Conservation (phyloP, 2,113 vertebrate genomes). For the Pluvianellus socialis region DNA sequence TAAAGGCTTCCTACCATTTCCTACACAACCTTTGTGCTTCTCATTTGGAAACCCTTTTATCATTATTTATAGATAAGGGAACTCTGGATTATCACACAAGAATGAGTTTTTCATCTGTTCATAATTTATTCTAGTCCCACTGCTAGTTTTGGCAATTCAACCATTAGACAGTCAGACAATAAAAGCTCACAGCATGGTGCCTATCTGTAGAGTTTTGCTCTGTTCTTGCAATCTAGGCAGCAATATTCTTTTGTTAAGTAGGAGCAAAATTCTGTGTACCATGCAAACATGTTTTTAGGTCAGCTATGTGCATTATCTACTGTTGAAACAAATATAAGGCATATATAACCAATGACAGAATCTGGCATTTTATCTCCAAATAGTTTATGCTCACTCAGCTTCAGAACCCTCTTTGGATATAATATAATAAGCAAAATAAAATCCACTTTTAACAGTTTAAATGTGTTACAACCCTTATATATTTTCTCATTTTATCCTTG, state of each 20-base stretch:
- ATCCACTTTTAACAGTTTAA: background rate
- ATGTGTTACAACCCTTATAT: background rate
- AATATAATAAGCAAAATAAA: background rate
- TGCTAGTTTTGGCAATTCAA: conserved; percentile 36
- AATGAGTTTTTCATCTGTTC: conserved; percentile 12
- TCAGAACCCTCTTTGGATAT: background rate
- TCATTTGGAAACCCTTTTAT: background rate
- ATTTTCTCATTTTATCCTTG: background rate
- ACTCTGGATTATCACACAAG: background rate
- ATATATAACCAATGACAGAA: background rate
- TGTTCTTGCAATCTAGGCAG: background rate
- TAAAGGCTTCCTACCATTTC: background rate
- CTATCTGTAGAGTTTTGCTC: background rate
- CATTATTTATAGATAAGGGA: conserved; percentile 26
- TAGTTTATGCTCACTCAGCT: background rate
- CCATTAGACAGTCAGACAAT: conserved; percentile 40
- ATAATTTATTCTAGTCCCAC: background rate
- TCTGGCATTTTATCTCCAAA: background rate
- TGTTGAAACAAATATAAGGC: background rate
- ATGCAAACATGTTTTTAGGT: background rate
- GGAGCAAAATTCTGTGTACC: background rate
- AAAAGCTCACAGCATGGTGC: conserved; percentile 37
- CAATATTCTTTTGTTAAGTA: background rate
- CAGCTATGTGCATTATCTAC: background rate
- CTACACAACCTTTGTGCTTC: background rate